Conservation (phyloP, 2,888 invertebrate genomes). For the Scelioninae gen. 1 region DNA sequence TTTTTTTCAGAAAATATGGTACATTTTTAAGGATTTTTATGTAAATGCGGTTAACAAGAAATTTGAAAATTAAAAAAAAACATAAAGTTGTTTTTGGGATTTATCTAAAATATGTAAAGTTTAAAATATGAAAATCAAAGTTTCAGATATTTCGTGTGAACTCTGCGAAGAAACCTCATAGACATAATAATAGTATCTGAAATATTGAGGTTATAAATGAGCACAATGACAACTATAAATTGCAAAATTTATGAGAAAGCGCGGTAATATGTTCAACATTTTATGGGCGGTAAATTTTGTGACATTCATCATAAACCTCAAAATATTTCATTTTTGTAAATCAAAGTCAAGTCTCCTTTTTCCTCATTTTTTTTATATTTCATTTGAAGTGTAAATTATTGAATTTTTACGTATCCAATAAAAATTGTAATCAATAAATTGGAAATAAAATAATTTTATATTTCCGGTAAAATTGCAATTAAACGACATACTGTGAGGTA, state of each 20-base stretch:
- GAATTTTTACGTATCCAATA: not conserved
- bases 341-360: not conserved
- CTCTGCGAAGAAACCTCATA: not conserved
- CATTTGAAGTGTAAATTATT: not conserved
- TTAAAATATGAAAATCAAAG: not conserved
- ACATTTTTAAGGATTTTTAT: no score
- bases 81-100: no score
- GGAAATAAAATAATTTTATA: not conserved
- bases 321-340: slow-evolving; percentile 26
- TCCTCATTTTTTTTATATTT: not conserved
- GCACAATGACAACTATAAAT: slow-evolving; percentile 29
- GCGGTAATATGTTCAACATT: slow-evolving; percentile 15
- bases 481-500: no score
- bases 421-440: not conserved
- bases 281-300: slow-evolving; percentile 30
- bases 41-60: no score
- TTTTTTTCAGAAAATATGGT: no score
- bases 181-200: slow-evolving; percentile 21
- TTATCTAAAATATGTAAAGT: no score
- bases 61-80: no score
- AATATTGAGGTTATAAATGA: slow-evolving; percentile 30
- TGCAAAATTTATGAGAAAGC: slow-evolving; percentile 28
- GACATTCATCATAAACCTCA: slow-evolving; percentile 34
- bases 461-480: not conserved
- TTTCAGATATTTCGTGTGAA: not conserved